A percentile compares a stretch with the other conserved stretches of the same genome.
These are phyloP conservation scores for Cylloceria caligata DNA, from an alignment of 2,888 invertebrate genomes.

Conservation along the genomic window DNA sequence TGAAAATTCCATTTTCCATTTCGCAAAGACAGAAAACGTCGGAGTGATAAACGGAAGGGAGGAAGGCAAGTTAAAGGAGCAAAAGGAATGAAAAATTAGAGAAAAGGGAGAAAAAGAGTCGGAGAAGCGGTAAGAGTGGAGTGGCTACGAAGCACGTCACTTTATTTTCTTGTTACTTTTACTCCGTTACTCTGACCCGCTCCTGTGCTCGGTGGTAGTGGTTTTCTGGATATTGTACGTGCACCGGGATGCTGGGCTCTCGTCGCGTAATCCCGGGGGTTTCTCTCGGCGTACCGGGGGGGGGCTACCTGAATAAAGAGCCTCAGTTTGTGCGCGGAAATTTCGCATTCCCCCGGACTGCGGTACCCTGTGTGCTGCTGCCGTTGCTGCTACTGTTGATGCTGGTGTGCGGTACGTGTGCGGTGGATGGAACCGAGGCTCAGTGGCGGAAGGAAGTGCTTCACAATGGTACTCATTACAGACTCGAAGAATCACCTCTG, in stretches of 20 bases:
- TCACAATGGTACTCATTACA: conserved; percentile 79
- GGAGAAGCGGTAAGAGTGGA: conserved; percentile 48
- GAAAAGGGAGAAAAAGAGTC: conserved; percentile 39
- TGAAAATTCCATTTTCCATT: conserved; percentile 13
- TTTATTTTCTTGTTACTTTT: conserved; percentile 78
- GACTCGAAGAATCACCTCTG: conserved; percentile 73
- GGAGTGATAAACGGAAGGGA: neutral
- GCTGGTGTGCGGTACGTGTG: neutral
- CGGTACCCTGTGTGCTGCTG: neutral
- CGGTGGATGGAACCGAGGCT: conserved; percentile 45
- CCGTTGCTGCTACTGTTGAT: conserved; percentile 1
- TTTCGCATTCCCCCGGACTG: conserved; percentile 47
- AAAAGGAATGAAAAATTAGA: conserved; percentile 26
- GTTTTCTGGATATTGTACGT: conserved; percentile 47
- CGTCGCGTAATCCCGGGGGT: conserved; percentile 71
- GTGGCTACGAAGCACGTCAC: conserved; percentile 74
- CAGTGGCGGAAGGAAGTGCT: conserved; percentile 66
- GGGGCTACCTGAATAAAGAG: conserved; percentile 57
- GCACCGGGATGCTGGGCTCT: conserved; percentile 43
- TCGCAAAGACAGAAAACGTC: conserved; percentile 3
- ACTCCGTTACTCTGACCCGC: conserved; percentile 34
- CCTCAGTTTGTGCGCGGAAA: conserved; percentile 47
- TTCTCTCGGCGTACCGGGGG: conserved; percentile 40
- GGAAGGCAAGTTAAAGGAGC: conserved; percentile 37
- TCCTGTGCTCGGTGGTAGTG: neutral